Evolutionary conservation across 2,797 vertebrate genomes (phyloP).

Genomic region (Fratercula arctica): DNA sequence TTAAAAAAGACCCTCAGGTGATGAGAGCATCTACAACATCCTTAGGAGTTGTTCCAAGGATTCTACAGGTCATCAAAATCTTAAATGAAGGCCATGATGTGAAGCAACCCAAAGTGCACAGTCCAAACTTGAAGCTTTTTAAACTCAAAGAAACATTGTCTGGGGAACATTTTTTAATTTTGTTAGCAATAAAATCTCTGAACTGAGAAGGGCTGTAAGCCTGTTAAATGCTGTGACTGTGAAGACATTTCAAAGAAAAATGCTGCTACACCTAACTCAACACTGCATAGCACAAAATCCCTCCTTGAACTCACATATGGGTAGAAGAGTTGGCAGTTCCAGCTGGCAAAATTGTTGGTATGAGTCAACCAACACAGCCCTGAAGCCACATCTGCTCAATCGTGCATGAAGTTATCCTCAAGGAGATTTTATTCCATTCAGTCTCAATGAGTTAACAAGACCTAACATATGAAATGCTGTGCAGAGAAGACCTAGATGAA

Average conservation of each 20-base stretch:
- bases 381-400: neutral
- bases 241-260: neutral
- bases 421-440: neutral
- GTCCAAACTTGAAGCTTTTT: neutral
- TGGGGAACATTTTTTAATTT: neutral
- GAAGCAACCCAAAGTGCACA: neutral
- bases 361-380: neutral
- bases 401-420: fast-evolving
- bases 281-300: neutral
- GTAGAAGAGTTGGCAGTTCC: neutral
- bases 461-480: neutral
- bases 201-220: neutral
- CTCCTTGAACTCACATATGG: neutral
- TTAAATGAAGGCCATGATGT: neutral
- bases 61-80: neutral
- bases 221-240: neutral
- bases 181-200: neutral
- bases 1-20: neutral
- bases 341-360: neutral
- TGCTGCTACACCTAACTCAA: neutral
- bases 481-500: neutral
- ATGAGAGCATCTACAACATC: neutral
- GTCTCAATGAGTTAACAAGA: neutral
- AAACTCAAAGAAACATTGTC: neutral
- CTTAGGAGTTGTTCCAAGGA: neutral